Base-by-base conservation (phyloP, 2,797 vertebrate genomes). In the Tolypeutes matacus region DNA sequence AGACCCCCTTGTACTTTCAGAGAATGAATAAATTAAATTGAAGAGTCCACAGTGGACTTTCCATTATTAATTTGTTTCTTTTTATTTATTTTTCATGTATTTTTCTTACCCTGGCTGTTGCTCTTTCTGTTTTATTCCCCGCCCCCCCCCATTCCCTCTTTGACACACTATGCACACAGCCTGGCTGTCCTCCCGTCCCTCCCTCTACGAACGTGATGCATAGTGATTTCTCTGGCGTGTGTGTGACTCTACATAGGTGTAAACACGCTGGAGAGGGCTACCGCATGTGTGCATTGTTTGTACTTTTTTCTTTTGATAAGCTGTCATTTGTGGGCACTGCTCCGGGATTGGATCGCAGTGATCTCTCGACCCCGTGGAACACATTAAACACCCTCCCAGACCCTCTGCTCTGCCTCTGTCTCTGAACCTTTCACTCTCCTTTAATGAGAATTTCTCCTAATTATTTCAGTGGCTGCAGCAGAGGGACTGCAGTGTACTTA, bases 401-500 rank as follows among this genome's bases (percentile, higher is more conserved):
- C 98, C 98, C 96, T 96, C 95, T 94, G 75, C 97, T 97, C 98
- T 97, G 97, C 97, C 97, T 98, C 98, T 96, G 97, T 96, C 97
- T 97, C 98, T 98, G 98, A 99, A 98, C 99, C 99, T 99, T 99
- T 99, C 99, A 98, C 99, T 99, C 98, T 98, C 97, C 98, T 99
- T 99, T 99, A 99, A 99, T 99, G 99, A 99, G 99, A 99, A 99
- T 99, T 98, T 98, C 99, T 99, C 99, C 99, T 99, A 99, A 99
- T 99, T 99, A 99, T 99, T 99, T 99, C 99, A 98, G 99, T 98
- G 99, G 99, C 99, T 99, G 99, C 98, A 98, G 99, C 98, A 97
- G 97, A 98, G 98, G 99, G 99, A 99, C 99, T 80, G 98, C 98
- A 98, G 98, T 98, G 97, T 98, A 98, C 98, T 99, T 98, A 98